Percentiles rank a stretch among this genome's conserved stretches.
Conservation (phyloP, 2,888 invertebrate species). For the Subacronicta megacephala region DNA sequence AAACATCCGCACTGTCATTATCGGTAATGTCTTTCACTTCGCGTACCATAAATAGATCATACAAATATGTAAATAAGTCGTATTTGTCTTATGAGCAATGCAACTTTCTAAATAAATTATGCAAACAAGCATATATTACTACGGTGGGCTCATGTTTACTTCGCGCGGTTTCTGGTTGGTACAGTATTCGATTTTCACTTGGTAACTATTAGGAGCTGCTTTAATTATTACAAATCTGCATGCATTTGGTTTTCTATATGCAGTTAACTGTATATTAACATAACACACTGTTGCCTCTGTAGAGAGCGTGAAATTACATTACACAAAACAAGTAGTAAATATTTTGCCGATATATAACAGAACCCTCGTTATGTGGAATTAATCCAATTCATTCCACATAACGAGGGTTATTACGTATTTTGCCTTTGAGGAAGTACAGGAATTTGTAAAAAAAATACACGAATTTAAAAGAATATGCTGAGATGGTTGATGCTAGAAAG, state of each 20-base stretch:
- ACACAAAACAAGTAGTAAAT: background rate
- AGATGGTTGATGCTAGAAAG: too few species aligned
- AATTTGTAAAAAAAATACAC: too few species aligned
- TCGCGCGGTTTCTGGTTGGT: conserved; percentile 31
- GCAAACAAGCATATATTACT: conserved; percentile 39
- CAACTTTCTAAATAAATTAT: conserved; percentile 57
- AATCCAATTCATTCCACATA: too few species aligned
- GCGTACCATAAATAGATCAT: conserved; percentile 45
- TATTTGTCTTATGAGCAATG: conserved; percentile 44
- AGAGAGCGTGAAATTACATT: background rate
- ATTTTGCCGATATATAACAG: too few species aligned
- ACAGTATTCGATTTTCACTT: conserved; percentile 34
- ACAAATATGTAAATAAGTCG: conserved; percentile 43
- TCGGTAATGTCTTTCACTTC: conserved; percentile 45
- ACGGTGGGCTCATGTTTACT: conserved; percentile 24
- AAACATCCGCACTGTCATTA: conserved; percentile 37
- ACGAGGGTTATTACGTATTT: too few species aligned
- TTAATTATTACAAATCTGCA: conserved; percentile 42
- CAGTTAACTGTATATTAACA: conserved; percentile 4
- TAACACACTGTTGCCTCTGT: background rate
- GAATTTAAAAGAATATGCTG: too few species aligned
- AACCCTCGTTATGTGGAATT: too few species aligned
- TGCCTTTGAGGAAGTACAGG: too few species aligned
- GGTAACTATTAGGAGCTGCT: conserved; percentile 21
- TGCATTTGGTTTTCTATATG: conserved; percentile 3